Evolutionary conservation across 2,113 vertebrate genomes (phyloP).

Genomic region (human): GRCh38 chr6:101365501-101366000

Average conservation of each 20-base stretch:
- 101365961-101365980: constrained; percentile 24
- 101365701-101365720: constrained; percentile 12
- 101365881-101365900: constrained; percentile 51
- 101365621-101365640: background rate
- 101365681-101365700: background rate
- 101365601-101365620: background rate
- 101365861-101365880: constrained; percentile 70
- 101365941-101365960: constrained; percentile 54
- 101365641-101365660: constrained; percentile 21
- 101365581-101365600: background rate
- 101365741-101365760: constrained; percentile 60
- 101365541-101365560: background rate
- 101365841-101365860: constrained; percentile 62
- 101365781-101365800: constrained; percentile 59
- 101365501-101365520: background rate
- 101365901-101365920: constrained; percentile 53
- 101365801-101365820: constrained; percentile 64
- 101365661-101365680: constrained; percentile 53
- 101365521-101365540: background rate
- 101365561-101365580: background rate
- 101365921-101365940: constrained; percentile 48
- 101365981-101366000: background rate
- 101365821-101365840: constrained; percentile 52
- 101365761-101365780: constrained; percentile 63
- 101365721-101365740: constrained; percentile 37